Base-by-base conservation (phyloP, 2,113 vertebrate species). In the Myrmophylax atrothorax region DNA sequence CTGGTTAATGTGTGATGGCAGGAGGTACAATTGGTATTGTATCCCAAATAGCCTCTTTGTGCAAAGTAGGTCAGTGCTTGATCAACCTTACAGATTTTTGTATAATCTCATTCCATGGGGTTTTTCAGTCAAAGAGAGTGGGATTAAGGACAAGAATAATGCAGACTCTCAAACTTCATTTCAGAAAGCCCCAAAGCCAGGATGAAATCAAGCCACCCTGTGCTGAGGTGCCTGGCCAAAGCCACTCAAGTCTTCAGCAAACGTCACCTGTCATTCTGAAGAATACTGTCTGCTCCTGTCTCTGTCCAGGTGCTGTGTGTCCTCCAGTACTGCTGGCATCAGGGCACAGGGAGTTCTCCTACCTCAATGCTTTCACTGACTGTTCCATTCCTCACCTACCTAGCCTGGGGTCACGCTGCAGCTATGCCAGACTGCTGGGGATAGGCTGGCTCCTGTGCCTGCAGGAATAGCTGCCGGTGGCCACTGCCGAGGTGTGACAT, bases 21-120 rank as follows among this genome's bases (percentile, higher is more conserved):
- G 80, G 67, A 70, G 14, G 83, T 18, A n/a, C 75, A 78, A 76
- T 40, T 9, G 12, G 35, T 33, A 90, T 82, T 83, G 94, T 92
- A 80, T 93, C 81, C 76, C 93, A 85, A 92, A 92, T 10, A 83
- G 90, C 72, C 76, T 93, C 81, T 81, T 88, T 90, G 85, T 91
- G 94, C 92, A 97, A 96, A 97, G 86, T 97, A 97, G 96, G 96
- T 96, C 97, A 97, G 81, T 0, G 28, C 90, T 94, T 91, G 93
- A 96, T 92, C 93, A 91, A 95, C 96, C 96, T 96, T 14, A 88
- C 94, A 80, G 96, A 92, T 95, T 96, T 93, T 56, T 78, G 90
- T 66, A 89, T 97, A 96, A 97, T 96, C 96, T 76, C 93, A 91
- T 97, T 96, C 92, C 93, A 90, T 18, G 93, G 90, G 87, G 84